Percentiles rank a stretch among this genome's conserved stretches.
Conservation (phyloP, 2,113 vertebrate species). For the Phaethon lepturus region DNA sequence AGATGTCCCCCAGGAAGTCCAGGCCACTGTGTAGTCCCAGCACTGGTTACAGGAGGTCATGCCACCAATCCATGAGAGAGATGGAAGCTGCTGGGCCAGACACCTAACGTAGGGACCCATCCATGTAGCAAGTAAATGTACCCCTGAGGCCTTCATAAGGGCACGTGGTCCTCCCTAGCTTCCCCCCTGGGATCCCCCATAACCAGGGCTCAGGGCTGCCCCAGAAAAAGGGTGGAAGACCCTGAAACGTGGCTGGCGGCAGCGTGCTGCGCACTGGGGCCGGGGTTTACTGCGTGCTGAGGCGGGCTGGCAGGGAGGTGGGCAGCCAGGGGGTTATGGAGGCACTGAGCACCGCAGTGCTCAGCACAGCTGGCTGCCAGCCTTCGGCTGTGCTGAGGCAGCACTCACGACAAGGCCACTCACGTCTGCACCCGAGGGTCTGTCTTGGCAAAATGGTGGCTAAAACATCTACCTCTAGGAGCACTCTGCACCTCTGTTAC, state of each 20-base stretch:
- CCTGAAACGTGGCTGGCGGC: fast-evolving
- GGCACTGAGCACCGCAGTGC: neutral
- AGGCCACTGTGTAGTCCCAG: neutral
- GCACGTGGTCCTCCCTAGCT: neutral
- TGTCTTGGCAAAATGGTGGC: neutral
- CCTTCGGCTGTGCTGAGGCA: fast-evolving
- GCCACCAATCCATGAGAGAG: neutral
- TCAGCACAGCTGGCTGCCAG: neutral
- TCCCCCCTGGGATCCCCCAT: neutral
- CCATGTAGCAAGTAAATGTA: neutral
- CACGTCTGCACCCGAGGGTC: fast-evolving
- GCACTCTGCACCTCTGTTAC: neutral
- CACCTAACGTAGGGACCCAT: neutral
- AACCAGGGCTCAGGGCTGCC: neutral
- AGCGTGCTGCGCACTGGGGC: neutral
- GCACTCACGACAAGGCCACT: fast-evolving
- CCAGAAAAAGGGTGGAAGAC: neutral
- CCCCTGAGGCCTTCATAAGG: neutral
- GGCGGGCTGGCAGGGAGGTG: fast-evolving
- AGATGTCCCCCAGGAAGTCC: neutral
- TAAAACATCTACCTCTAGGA: neutral
- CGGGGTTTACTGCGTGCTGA: neutral
- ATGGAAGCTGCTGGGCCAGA: neutral
- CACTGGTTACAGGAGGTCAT: neutral
- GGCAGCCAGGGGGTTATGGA: neutral